phyloP scores from a whole-genome alignment of 2,113 vertebrate genomes.

The Menura novaehollandiae region DNA sequence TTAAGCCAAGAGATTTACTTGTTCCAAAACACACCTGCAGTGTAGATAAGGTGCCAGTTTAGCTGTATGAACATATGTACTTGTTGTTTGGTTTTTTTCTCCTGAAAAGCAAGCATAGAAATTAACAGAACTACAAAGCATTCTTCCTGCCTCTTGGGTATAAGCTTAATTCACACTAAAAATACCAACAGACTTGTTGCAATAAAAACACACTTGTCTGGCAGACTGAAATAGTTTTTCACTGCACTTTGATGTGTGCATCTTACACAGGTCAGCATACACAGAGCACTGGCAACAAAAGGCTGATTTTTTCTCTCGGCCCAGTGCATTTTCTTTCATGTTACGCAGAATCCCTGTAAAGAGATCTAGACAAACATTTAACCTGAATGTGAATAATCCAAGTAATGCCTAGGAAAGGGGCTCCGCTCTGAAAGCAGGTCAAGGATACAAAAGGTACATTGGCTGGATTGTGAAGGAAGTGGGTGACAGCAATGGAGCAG shows the following conservation, averaged over 20 bases:
- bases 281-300: not conserved
- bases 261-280: not conserved
- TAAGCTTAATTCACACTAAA: not conserved
- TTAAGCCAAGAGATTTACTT: not conserved
- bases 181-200: not conserved
- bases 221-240: not conserved
- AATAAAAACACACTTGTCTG: too few relatives aligned
- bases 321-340: fast-evolving
- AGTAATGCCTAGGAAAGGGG: fast-evolving
- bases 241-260: fast-evolving
- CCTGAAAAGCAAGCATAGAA: not conserved
- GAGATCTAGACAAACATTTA: not conserved
- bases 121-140: not conserved
- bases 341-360: not conserved
- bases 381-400: fast-evolving
- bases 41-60: not conserved
- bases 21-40: not conserved
- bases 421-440: not conserved
- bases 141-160: not conserved
- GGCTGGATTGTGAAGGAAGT: conserved; percentile 96
- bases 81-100: not conserved
- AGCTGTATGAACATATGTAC: not conserved
- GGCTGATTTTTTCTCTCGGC: not conserved
- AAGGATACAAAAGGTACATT: conserved; percentile 99
- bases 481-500: conserved; percentile 96